These are phyloP conservation scores for Otus sunia DNA, from an alignment of 2,113 vertebrate genomes.

Conservation along the genomic window DNA sequence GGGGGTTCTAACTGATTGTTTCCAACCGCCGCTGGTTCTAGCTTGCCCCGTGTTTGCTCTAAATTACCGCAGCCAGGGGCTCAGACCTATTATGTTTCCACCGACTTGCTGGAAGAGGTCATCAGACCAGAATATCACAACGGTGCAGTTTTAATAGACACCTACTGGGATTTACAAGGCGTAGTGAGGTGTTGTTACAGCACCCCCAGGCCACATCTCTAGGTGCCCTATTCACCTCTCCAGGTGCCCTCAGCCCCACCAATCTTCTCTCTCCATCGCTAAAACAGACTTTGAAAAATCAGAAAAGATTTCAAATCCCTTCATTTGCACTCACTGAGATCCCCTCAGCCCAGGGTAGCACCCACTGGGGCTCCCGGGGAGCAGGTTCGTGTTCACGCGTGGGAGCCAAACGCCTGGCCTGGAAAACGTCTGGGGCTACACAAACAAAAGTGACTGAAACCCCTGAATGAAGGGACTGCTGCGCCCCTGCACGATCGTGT, in stretches of 20 bases:
- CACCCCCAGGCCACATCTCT: neutral
- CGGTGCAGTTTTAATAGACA: neutral
- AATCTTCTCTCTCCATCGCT: neutral
- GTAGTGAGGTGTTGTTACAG: neutral
- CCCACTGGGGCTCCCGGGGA: fast-evolving
- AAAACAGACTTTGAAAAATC: neutral
- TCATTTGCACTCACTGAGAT: fast-evolving
- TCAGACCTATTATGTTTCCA: neutral
- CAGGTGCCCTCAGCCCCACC: neutral
- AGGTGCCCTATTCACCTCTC: neutral
- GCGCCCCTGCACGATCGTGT: fast-evolving
- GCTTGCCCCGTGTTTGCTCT: neutral
- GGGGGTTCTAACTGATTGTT: neutral
- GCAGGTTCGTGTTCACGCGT: fast-evolving
- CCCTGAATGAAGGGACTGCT: neutral
- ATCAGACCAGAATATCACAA: neutral
- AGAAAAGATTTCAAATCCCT: neutral
- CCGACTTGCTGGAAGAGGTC: neutral
- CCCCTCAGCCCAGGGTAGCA: neutral
- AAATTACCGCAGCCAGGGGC: neutral
- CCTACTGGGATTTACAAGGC: neutral
- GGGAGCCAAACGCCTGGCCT: neutral
- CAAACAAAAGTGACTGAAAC: neutral
- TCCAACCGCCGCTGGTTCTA: neutral
- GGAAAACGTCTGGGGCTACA: neutral